Evolutionary conservation across 2,797 vertebrate genomes (phyloP).

Genomic region (Vespertilio murinus): DNA sequence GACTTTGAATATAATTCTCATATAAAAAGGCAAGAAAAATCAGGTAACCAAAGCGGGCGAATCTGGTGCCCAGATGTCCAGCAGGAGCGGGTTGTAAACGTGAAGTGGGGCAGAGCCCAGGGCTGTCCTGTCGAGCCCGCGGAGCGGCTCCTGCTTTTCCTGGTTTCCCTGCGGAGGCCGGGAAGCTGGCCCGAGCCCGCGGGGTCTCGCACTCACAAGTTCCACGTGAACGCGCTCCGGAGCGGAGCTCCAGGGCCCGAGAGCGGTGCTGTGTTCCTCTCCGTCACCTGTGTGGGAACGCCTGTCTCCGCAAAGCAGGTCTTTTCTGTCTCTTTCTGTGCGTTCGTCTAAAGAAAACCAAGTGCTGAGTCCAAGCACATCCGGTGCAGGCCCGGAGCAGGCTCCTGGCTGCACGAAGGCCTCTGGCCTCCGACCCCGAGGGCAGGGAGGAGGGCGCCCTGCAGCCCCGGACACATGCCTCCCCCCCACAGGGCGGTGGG

Average conservation of each 20-base stretch:
- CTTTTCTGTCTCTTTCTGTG: slow-evolving; percentile 25
- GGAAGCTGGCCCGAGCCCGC: slow-evolving; percentile 78
- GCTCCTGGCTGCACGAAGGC: slow-evolving; percentile 54
- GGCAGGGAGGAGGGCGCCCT: slow-evolving; percentile 3
- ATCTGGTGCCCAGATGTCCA: slow-evolving; percentile 53
- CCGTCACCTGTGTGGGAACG: not conserved
- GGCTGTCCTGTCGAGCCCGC: slow-evolving; percentile 62
- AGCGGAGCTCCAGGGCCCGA: slow-evolving; percentile 69
- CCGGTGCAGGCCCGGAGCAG: slow-evolving; percentile 77
- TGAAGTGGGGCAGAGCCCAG: slow-evolving; percentile 67
- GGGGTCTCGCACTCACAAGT: slow-evolving; percentile 70
- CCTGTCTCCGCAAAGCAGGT: slow-evolving; percentile 67
- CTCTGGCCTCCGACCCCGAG: slow-evolving; percentile 14
- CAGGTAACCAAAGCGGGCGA: slow-evolving; percentile 82
- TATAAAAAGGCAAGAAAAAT: slow-evolving; percentile 23
- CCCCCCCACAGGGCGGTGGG: not conserved
- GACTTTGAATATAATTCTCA: slow-evolving; percentile 77
- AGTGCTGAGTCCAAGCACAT: not conserved
- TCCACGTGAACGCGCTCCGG: slow-evolving; percentile 43
- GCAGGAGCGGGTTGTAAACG: too few relatives aligned
- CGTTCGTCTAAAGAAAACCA: slow-evolving; percentile 65
- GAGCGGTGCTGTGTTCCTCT: slow-evolving; percentile 65
- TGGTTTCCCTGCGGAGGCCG: slow-evolving; percentile 76
- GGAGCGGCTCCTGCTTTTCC: slow-evolving; percentile 63
- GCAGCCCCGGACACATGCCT: too few relatives aligned